These are phyloP conservation scores for Aptenodytes forsteri DNA, from an alignment of 2,113 vertebrate genomes.

Conservation along the genomic window DNA sequence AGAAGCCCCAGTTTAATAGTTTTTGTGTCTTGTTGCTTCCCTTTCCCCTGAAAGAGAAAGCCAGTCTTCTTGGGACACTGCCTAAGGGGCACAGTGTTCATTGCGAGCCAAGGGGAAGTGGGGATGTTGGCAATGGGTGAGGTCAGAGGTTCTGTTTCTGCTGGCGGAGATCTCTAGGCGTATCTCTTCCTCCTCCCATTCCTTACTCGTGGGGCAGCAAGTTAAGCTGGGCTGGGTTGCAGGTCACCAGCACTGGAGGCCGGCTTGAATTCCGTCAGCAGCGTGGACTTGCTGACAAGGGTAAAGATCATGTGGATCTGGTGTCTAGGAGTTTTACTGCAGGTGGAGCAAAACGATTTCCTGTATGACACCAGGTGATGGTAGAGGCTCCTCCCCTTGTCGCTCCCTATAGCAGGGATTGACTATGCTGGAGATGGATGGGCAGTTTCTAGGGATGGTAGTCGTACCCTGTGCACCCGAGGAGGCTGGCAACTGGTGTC, in stretches of 20 bases:
- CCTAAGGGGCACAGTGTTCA: background rate
- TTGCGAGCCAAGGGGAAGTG: background rate
- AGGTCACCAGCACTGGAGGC: background rate
- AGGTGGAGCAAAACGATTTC: background rate
- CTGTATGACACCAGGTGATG: background rate
- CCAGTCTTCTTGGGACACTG: background rate
- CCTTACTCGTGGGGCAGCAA: background rate
- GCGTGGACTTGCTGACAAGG: fast-evolving
- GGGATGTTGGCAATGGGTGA: background rate
- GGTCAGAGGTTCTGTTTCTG: background rate
- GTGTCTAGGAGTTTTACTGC: background rate
- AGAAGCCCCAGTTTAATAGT: background rate
- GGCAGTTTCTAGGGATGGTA: background rate
- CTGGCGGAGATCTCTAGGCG: background rate
- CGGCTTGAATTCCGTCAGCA: background rate
- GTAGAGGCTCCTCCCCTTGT: background rate
- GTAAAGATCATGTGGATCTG: background rate
- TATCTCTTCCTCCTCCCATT: background rate
- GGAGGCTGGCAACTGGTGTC: background rate
- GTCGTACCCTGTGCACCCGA: fast-evolving
- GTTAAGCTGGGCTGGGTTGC: background rate
- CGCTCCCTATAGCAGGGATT: background rate
- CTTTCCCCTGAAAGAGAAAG: background rate
- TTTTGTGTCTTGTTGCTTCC: background rate
- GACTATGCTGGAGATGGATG: background rate